Evolutionary conservation across 2,888 invertebrate species (phyloP).

Genomic region (Acronicta psi): DNA sequence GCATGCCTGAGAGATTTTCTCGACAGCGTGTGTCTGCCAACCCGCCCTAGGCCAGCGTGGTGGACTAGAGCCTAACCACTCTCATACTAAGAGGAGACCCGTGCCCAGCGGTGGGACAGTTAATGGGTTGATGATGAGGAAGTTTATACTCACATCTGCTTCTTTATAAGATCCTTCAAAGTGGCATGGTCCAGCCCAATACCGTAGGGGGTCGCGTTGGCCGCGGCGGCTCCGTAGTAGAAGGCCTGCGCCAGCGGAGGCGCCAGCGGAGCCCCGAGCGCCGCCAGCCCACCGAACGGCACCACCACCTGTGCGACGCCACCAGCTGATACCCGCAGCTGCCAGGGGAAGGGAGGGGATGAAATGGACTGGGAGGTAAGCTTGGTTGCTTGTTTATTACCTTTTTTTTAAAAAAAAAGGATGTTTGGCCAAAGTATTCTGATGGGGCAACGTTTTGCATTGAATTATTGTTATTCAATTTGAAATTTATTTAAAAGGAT

Average conservation of each 20-base stretch:
- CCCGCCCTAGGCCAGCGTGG: too few species aligned
- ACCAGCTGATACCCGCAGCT: slow-evolving; percentile 77
- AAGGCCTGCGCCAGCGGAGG: slow-evolving; percentile 85
- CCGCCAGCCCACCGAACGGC: slow-evolving; percentile 72
- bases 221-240: slow-evolving; percentile 90
- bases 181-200: slow-evolving; percentile 89
- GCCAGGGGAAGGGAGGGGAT: slow-evolving; percentile 45
- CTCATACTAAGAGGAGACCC: too few species aligned
- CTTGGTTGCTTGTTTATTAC: slow-evolving; percentile 9
- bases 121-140: too few species aligned
- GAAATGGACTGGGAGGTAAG: slow-evolving; percentile 14
- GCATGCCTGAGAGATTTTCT: too few species aligned
- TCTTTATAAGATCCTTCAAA: slow-evolving; percentile 95
- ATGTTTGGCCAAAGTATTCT: too few species aligned
- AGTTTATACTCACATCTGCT: slow-evolving; percentile 94
- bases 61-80: too few species aligned
- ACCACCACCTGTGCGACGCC: slow-evolving; percentile 79
- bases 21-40: too few species aligned
- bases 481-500: too few species aligned
- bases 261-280: slow-evolving; percentile 63
- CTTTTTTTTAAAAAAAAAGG: neutral
- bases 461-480: too few species aligned
- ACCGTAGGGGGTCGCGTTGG: slow-evolving; percentile 82
- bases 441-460: too few species aligned
- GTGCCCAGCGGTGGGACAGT: too few species aligned